Base-by-base conservation (phyloP, 92 coral and sea anemone genomes). In the Zoanthus solanderi region DNA sequence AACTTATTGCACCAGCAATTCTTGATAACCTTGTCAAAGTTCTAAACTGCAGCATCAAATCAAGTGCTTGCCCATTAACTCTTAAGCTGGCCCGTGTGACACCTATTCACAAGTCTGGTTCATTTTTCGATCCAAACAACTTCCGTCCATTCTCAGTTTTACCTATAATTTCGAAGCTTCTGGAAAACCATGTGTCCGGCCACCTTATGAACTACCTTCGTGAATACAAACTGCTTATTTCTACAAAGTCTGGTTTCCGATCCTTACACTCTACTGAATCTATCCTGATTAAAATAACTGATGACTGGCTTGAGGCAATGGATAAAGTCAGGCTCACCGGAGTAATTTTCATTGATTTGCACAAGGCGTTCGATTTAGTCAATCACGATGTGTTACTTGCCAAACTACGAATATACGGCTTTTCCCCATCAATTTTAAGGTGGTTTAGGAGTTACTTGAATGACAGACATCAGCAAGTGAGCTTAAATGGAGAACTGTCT, bases 141-240 rank as follows among this genome's bases (percentile, higher is more conserved):
- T 23, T 67, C 37, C 6, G 86, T 4, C 93, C 91, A 32, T 82
- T 91, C n/a, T 67, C 91, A 0, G 61, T 91, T 44, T 34, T 76
- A 9, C 91, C 92, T 42, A 75, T 88, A 8, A 83, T 83, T 72
- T 87, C 93, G 9, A 58, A 81, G 77, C 84, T 87, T 28, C 63
- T 87, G 10, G 81, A 84, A 58, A 76, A 79, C 68, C 85, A 76
- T 77, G 46, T 69, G 15, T 1, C 15, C 17, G 16, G 15, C 17
- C 13, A 60, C 15, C 68, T 60, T 60, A 60, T 60, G 68, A 60
- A 60, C 17, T 60, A 60, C 16, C 68, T 60, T 0, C 68, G 16
- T 1, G 68, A 60, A 17, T 13, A 60, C 17, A 60, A 60, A 50
- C 54, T 50, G 10, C 13, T 60, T 18, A 60, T 60, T 18, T 60